Evolutionary conservation across 2,113 vertebrate species (phyloP).

Genomic region (Pelvicachromis taeniatus): DNA sequence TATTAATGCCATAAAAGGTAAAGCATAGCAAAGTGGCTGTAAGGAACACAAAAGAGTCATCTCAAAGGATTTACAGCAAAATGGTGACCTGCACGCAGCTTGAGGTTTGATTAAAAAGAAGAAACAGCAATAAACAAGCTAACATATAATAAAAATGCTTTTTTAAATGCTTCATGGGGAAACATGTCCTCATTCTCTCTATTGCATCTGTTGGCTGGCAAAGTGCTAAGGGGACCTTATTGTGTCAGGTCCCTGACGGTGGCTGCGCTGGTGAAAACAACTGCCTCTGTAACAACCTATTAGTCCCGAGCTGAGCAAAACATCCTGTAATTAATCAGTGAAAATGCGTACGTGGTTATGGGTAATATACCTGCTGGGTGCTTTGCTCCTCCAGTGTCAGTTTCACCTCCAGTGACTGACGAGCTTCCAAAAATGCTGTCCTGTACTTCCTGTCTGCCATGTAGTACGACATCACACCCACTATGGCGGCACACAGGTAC

Average conservation of each 20-base stretch:
- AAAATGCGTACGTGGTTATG: not conserved
- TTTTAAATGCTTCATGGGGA: not conserved
- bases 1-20: not conserved
- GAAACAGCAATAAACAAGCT: not conserved
- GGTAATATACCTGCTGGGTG: slow-evolving; percentile 83
- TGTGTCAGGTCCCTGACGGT: slow-evolving; percentile 19
- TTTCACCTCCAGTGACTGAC: slow-evolving; percentile 93
- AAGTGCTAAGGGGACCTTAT: not conserved
- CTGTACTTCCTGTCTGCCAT: slow-evolving; percentile 95
- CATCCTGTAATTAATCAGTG: slow-evolving; percentile 38
- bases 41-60: not conserved
- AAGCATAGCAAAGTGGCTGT: not conserved
- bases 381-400: slow-evolving; percentile 93
- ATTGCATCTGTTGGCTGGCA: not conserved
- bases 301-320: slow-evolving; percentile 33
- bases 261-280: slow-evolving; percentile 37
- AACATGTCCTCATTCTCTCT: not conserved
- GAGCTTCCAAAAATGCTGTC: slow-evolving; percentile 90
- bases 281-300: slow-evolving; percentile 36
- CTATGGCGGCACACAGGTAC: slow-evolving; percentile 82
- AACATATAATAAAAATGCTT: not conserved
- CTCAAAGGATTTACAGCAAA: not conserved
- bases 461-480: slow-evolving; percentile 90
- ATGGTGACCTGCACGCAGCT: not conserved
- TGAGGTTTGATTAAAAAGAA: not conserved